A percentile compares a stretch with the other conserved stretches of the same genome.
phyloP scores from a whole-genome alignment of 2,797 vertebrate genomes.

The Pseudopleuronectes americanus region DNA sequence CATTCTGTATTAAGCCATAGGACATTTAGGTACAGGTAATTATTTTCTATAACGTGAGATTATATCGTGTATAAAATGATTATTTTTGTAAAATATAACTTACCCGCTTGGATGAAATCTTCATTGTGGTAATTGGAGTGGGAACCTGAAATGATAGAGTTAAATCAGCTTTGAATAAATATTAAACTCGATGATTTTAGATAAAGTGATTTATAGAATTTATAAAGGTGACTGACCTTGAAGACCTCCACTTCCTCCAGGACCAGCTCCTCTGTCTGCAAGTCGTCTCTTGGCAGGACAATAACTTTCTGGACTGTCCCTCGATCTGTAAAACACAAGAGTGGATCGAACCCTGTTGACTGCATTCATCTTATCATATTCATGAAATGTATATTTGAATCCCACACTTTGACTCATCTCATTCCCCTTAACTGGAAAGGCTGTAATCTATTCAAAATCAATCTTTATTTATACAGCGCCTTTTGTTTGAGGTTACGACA shows the following conservation, averaged over 20 bases:
- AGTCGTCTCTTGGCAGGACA: slow-evolving; percentile 94
- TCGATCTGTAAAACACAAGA: slow-evolving; percentile 82
- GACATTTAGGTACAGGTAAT: neutral
- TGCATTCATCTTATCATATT: neutral
- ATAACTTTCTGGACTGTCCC: slow-evolving; percentile 98
- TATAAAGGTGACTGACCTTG: slow-evolving; percentile 82
- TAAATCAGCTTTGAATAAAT: slow-evolving; percentile 1
- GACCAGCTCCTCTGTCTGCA: slow-evolving; percentile 96
- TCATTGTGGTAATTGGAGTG: slow-evolving; percentile 95
- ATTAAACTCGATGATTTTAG: neutral
- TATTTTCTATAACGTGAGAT: neutral
- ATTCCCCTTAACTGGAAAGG: too few species aligned
- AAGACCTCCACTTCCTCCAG: slow-evolving; percentile 98
- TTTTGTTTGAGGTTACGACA: neutral
- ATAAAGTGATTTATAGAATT: neutral
- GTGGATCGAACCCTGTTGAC: neutral
- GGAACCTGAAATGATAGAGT: slow-evolving; percentile 85
- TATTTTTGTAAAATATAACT: slow-evolving; percentile 49
- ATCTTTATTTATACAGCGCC: neutral
- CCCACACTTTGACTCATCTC: too few species aligned
- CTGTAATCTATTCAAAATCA: too few species aligned
- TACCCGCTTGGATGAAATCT: slow-evolving; percentile 98
- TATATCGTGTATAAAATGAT: neutral
- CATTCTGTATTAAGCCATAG: neutral
- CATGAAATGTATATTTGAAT: too few species aligned